Evolutionary conservation across 2,113 vertebrate genomes (phyloP).

Genomic region (Chionodraco myersi): DNA sequence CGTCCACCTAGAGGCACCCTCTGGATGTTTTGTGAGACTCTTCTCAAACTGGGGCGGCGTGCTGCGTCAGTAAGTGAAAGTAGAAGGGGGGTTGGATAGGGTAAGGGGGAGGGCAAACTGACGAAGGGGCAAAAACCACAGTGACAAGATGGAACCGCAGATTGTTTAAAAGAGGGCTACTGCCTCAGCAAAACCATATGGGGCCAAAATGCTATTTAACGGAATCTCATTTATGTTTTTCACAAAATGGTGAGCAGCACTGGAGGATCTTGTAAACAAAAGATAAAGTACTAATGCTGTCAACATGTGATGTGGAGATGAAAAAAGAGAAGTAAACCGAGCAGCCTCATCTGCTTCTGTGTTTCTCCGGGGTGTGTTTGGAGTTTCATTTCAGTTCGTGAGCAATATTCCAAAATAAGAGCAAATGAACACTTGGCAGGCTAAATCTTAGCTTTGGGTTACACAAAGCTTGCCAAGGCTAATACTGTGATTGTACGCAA

Average conservation of each 20-base stretch:
- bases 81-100: constrained; percentile 10
- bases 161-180: constrained; percentile 72
- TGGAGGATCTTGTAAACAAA: constrained; percentile 43
- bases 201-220: constrained; percentile 66
- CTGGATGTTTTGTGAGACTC: constrained; percentile 57
- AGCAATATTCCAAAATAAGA: constrained; percentile 58
- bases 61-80: constrained; percentile 63
- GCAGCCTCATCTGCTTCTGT: constrained; percentile 26
- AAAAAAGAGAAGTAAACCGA: not conserved
- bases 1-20: constrained; percentile 53
- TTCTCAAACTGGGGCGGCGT: constrained; percentile 41
- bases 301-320: not conserved
- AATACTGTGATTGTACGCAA: constrained; percentile 57
- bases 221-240: constrained; percentile 59
- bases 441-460: constrained; percentile 45
- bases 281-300: constrained; percentile 31
- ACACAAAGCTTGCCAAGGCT: constrained; percentile 57
- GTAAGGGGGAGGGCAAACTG: constrained; percentile 18
- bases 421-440: constrained; percentile 30
- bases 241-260: constrained; percentile 41
- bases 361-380: constrained; percentile 22
- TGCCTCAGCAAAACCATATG: constrained; percentile 75
- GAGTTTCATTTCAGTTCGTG: constrained; percentile 56
- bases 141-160: constrained; percentile 81
- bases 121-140: constrained; percentile 63